These are phyloP conservation scores for Spicauda simplicius DNA, from an alignment of 2,888 invertebrate species.

Conservation along the genomic window DNA sequence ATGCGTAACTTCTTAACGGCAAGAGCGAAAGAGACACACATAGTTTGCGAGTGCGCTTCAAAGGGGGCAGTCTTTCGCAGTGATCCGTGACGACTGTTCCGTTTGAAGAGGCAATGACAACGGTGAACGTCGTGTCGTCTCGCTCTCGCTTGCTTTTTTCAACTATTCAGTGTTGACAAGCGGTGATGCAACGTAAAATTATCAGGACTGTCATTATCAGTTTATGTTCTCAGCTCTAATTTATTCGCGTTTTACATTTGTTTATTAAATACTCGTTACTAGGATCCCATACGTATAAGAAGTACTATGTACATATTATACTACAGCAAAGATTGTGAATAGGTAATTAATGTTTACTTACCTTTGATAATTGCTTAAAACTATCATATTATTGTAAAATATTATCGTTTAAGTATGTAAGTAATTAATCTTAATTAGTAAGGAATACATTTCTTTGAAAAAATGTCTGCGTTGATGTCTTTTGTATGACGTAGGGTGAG, in stretches of 20 bases:
- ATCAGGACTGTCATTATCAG: constrained; percentile 56
- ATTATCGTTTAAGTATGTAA: too few relatives aligned
- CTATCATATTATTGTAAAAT: too few relatives aligned
- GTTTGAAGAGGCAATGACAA: constrained; percentile 74
- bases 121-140: constrained; percentile 58
- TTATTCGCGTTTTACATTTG: constrained; percentile 7
- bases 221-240: constrained; percentile 13
- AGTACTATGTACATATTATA: neutral
- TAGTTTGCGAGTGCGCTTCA: constrained; percentile 51
- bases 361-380: too few relatives aligned
- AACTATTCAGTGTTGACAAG: constrained; percentile 57
- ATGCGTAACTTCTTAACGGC: constrained; percentile 30
- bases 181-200: constrained; percentile 41
- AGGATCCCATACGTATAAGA: neutral
- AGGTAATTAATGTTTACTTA: too few relatives aligned
- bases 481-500: constrained; percentile 36
- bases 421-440: too few relatives aligned
- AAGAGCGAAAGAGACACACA: constrained; percentile 59
- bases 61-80: constrained; percentile 77
- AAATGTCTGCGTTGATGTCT: constrained; percentile 50
- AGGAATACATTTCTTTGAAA: neutral
- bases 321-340: too few relatives aligned
- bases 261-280: constrained; percentile 4
- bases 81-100: constrained; percentile 76
- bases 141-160: constrained; percentile 64